Evolutionary conservation across 2,797 vertebrate species (phyloP).

Genomic region (Tokudaia muenninki): DNA sequence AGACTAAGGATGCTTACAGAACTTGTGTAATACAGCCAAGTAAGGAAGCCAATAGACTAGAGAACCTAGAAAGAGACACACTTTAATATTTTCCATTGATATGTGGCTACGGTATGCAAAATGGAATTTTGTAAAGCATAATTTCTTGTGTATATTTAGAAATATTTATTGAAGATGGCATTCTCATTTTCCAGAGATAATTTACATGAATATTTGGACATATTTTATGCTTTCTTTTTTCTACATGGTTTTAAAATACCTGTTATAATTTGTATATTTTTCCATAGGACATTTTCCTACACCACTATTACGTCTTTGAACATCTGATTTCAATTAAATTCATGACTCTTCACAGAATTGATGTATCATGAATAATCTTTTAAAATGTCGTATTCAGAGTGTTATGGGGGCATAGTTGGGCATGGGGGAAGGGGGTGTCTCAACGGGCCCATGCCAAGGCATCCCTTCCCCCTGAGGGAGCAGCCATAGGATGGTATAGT

Average conservation of each 20-base stretch:
- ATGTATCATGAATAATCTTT: neutral
- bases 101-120: neutral
- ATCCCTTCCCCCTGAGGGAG: no score
- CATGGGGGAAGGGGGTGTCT: no score
- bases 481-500: no score
- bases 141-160: neutral
- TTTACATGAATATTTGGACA: neutral
- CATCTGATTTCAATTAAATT: neutral
- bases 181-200: neutral
- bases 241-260: neutral
- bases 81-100: neutral
- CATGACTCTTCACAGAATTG: neutral
- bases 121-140: neutral
- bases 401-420: no score
- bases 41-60: neutral
- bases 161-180: neutral
- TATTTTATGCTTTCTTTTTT: neutral
- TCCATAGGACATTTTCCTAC: neutral
- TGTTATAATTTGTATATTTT: neutral
- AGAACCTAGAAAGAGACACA: neutral
- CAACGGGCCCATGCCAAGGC: no score
- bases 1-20: neutral
- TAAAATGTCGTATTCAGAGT: neutral
- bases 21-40: neutral
- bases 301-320: neutral